phyloP scores from a whole-genome alignment of 1,140 invertebrate genomes.

The Bombus vancouverensis region DNA sequence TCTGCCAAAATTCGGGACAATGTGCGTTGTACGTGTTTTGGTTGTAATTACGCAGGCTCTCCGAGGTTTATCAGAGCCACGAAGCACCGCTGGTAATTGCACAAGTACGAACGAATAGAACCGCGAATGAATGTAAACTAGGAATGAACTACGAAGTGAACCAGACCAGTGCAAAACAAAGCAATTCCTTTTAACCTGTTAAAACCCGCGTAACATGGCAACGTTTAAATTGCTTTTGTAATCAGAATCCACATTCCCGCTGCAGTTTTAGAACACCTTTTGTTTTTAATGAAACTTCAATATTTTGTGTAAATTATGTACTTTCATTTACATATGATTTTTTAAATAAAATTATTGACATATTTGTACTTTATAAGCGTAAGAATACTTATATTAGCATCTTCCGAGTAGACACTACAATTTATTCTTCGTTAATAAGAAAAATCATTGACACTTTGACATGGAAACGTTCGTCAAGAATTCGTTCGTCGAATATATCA shows the following conservation, averaged over 20 bases:
- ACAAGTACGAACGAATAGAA: conserved; percentile 6
- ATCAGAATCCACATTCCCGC: neutral
- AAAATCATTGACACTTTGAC: neutral
- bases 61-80: conserved; percentile 15
- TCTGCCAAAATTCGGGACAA: conserved; percentile 20
- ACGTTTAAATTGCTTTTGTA: neutral
- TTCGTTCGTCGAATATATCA: neutral
- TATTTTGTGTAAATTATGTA: no score
- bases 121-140: conserved; percentile 22
- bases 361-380: no score
- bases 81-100: conserved; percentile 3
- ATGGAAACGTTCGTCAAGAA: neutral
- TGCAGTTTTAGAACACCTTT: neutral
- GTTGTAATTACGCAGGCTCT: conserved; percentile 21
- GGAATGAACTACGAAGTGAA: neutral
- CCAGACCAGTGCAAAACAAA: no score
- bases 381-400: no score
- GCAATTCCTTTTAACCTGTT: neutral
- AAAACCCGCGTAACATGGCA: neutral
- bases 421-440: neutral
- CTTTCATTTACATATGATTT: no score
- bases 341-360: no score
- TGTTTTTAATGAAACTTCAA: neutral
- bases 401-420: no score
- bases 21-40: conserved; percentile 15